Percentiles rank a stretch among this genome's conserved stretches.
Evolutionary conservation across 2,797 vertebrate genomes (phyloP).

Genomic region (Phrynocephalus vlangalii): DNA sequence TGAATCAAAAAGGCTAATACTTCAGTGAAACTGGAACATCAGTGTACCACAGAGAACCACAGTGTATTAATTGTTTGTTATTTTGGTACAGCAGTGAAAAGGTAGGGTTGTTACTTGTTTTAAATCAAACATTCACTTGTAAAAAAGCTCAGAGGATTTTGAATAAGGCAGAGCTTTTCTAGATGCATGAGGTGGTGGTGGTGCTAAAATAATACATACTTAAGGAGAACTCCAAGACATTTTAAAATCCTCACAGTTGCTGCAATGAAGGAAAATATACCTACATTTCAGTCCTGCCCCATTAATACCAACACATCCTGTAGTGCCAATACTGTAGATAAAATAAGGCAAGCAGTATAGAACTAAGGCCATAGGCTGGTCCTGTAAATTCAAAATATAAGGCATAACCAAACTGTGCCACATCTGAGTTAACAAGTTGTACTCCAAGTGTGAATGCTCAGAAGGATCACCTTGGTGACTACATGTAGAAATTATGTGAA

Average conservation of each 20-base stretch:
- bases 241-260: neutral
- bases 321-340: neutral
- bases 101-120: neutral
- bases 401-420: neutral
- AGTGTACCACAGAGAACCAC: slow-evolving; percentile 8
- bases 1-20: slow-evolving; percentile 6
- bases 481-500: neutral
- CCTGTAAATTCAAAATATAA: neutral
- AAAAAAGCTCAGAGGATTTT: neutral
- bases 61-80: slow-evolving; percentile 5
- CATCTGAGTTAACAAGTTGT: neutral
- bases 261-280: neutral
- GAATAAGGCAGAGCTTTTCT: neutral
- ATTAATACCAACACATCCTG: neutral
- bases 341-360: neutral
- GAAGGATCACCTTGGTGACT: no score
- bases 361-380: no score
- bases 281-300: neutral
- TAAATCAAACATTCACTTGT: neutral
- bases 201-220: neutral
- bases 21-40: slow-evolving; percentile 36
- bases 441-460: neutral
- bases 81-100: neutral
- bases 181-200: neutral
- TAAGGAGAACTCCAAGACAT: neutral